Evolutionary conservation across 2,113 vertebrate species (phyloP), one percentile per base, ranked within the genome.

Genomic region (Grallaria varia): DNA sequence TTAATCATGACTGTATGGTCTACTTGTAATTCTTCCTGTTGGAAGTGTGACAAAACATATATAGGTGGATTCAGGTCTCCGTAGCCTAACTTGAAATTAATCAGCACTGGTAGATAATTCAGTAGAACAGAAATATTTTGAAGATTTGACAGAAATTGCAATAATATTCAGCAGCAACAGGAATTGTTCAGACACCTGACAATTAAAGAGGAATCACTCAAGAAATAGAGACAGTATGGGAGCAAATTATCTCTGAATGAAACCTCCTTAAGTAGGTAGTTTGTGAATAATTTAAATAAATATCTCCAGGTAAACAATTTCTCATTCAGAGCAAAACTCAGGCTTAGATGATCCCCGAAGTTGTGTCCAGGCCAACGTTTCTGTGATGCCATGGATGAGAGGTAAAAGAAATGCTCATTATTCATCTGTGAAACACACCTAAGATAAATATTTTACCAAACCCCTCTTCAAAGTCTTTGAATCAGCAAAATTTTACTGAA

Each of bases 281-380:
- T 16, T 25, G 31, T 14, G 4, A 90, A 71, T 30, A 85, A 14
- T 56, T 23, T 68, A 84, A 93, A 55, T 50, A 84, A 67, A 11
- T 50, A 42, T 23, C 23, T 52, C 22, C 53, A 75, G 4, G 12
- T 47, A 63, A 53, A 87, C 6, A 49, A 24, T 12, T 79, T 68
- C 18, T 79, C 10, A 17, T 72, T 67, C 37, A 75, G 52, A 60
- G 23, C 5, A 82, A 47, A 79, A 85, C 9, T 7, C 13, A 75
- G 18, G 17, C 24, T 73, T 45, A 68, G 28, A 33, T 5, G 2
- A 86, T 68, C 9, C 23, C 30, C 0, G 0, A 82, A 64, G 10
- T 73, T 14, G 27, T 10, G 4, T 39, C 33, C 50, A 62, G 58
- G 21, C 28, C 49, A 72, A 45, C 0, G 2, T 10, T 64, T 92